phyloP scores from a whole-genome alignment of 2,797 vertebrate genomes.

The Periophthalmus magnuspinnatus region DNA sequence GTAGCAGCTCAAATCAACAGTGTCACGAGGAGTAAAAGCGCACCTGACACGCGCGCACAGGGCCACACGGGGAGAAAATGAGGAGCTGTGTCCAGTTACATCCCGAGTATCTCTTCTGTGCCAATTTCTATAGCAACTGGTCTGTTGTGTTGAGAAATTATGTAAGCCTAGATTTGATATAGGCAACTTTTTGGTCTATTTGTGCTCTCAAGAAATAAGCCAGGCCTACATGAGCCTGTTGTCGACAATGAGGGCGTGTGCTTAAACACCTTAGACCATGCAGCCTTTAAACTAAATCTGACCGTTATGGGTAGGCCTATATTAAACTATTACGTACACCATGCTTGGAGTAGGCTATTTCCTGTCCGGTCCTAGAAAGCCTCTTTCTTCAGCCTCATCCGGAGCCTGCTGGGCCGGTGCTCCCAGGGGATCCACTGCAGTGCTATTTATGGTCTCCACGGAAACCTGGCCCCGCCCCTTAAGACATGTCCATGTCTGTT shows the following conservation, averaged over 20 bases:
- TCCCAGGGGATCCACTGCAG: conserved; percentile 64
- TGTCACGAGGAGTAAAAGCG: conserved; percentile 72
- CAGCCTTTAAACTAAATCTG: background rate
- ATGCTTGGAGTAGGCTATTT: background rate
- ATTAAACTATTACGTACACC: background rate
- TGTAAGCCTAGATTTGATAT: background rate
- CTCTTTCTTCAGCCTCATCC: background rate
- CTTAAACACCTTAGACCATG: background rate
- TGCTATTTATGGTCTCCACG: conserved; percentile 70
- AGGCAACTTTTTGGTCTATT: background rate
- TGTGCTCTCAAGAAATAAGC: background rate
- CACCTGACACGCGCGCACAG: conserved; percentile 49
- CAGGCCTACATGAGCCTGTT: background rate
- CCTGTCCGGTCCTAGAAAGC: background rate
- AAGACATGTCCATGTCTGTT: conserved; percentile 56
- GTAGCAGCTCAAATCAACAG: conserved; percentile 68
- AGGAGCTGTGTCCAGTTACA: conserved; percentile 1
- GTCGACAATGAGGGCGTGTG: too few relatives aligned
- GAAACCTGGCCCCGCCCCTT: conserved; percentile 66
- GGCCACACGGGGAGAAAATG: conserved; percentile 21
- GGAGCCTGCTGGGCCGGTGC: background rate
- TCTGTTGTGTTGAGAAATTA: background rate
- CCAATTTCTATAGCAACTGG: background rate
- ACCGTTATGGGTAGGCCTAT: background rate
- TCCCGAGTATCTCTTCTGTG: background rate